Conservation (phyloP, 2,113 vertebrate species). For the Hystrix cristata region DNA sequence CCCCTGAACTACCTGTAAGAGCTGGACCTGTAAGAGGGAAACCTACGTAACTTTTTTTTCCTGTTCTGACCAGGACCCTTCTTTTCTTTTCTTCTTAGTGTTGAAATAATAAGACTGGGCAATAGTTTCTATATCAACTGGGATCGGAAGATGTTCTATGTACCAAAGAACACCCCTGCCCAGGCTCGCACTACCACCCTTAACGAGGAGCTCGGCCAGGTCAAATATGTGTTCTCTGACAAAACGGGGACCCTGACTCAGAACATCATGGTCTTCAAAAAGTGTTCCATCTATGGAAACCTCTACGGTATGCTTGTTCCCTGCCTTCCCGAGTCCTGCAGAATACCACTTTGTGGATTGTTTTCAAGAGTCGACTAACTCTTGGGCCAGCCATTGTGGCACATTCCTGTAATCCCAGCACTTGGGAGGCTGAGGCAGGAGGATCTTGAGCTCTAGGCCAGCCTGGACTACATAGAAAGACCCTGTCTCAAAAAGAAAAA, state of each 20-base stretch:
- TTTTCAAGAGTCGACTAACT: neutral
- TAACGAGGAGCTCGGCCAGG: slow-evolving; percentile 97
- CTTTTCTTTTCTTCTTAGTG: slow-evolving; percentile 86
- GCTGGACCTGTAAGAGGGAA: slow-evolving; percentile 7
- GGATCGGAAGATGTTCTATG: slow-evolving; percentile 97
- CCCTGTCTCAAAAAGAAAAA: neutral
- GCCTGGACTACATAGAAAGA: neutral
- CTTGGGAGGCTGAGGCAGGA: neutral
- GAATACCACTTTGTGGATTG: neutral
- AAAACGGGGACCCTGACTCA: slow-evolving; percentile 98
- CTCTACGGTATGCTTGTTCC: slow-evolving; percentile 90
- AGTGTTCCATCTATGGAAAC: slow-evolving; percentile 95
- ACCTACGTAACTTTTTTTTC: neutral
- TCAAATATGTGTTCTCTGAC: slow-evolving; percentile 98
- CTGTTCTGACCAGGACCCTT: slow-evolving; percentile 20
- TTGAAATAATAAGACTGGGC: slow-evolving; percentile 97
- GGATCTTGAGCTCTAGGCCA: neutral
- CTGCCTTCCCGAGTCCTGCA: slow-evolving; percentile 11
- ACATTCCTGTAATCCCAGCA: neutral
- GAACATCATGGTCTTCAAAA: slow-evolving; percentile 98
- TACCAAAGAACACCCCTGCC: slow-evolving; percentile 91
- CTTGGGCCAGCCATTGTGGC: neutral
- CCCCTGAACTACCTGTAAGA: neutral
- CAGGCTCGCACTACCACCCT: slow-evolving; percentile 97
- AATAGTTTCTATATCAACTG: slow-evolving; percentile 98